phyloP scores from a whole-genome alignment of 2,888 invertebrate genomes.

The Ochropacha duplaris region DNA sequence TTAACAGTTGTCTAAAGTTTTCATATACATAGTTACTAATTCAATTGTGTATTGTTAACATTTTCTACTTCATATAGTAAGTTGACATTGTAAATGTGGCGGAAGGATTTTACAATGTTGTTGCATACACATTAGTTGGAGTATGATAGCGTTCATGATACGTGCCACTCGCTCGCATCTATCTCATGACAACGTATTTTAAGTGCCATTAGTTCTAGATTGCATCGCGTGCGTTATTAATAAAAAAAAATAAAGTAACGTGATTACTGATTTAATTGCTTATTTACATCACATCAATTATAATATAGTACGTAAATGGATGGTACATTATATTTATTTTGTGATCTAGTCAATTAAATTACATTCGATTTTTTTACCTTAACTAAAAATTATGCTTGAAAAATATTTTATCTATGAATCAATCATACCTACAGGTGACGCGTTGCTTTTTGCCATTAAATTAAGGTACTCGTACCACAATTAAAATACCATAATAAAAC shows the following conservation, averaged over 20 bases:
- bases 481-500: slow-evolving; percentile 17
- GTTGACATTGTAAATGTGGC: background rate
- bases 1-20: slow-evolving; percentile 39
- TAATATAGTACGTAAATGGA: slow-evolving; percentile 25
- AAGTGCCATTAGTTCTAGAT: slow-evolving; percentile 63
- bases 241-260: slow-evolving; percentile 31
- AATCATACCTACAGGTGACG: slow-evolving; percentile 9
- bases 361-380: slow-evolving; percentile 7
- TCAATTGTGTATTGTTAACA: background rate
- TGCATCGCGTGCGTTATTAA: slow-evolving; percentile 21
- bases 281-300: slow-evolving; percentile 23
- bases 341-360: slow-evolving; percentile 39
- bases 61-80: background rate
- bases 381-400: slow-evolving; percentile 2
- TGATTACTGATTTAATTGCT: slow-evolving; percentile 5
- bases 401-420: background rate
- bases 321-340: slow-evolving; percentile 45
- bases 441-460: slow-evolving; percentile 42
- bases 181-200: slow-evolving; percentile 24
- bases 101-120: background rate
- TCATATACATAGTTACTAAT: slow-evolving; percentile 11
- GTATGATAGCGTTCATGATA: background rate
- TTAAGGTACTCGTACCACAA: slow-evolving; percentile 31
- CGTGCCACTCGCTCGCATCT: background rate
- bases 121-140: background rate